phyloP scores from a whole-genome alignment of 2,113 vertebrate genomes.

The Dinomys branickii region DNA sequence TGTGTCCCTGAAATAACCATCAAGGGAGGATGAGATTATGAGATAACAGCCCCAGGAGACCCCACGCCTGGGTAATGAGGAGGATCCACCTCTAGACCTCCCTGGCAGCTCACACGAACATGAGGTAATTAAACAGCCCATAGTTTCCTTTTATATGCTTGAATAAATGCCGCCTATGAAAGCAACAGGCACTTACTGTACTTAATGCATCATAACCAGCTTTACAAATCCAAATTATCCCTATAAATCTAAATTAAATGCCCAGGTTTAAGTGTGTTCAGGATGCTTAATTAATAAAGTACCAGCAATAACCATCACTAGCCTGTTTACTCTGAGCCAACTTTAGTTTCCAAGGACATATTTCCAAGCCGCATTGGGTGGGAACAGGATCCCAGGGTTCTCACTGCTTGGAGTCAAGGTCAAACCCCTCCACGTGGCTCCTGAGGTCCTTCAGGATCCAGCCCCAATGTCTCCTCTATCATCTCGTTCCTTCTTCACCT shows the following conservation, averaged over 20 bases:
- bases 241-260: conserved; percentile 87
- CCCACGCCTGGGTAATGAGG: accelerated
- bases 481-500: not conserved
- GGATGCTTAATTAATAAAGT: conserved; percentile 86
- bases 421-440: not conserved
- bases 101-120: not conserved
- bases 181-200: conserved; percentile 84
- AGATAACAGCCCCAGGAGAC: not conserved
- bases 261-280: conserved; percentile 83
- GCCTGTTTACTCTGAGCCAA: conserved; percentile 82
- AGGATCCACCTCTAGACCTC: not conserved
- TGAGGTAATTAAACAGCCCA: conserved; percentile 69
- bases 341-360: conserved; percentile 81
- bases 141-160: conserved; percentile 71
- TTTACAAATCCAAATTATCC: conserved; percentile 86
- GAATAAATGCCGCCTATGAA: conserved; percentile 83
- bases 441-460: not conserved
- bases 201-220: conserved; percentile 83
- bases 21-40: not conserved
- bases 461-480: not conserved
- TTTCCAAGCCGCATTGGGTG: conserved; percentile 73
- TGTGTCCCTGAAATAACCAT: not conserved
- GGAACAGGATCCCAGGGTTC: conserved; percentile 3
- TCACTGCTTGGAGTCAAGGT: not conserved
- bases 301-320: conserved; percentile 82